Base-by-base conservation (phyloP, 64 coral and sea anemone species). In the Stichodactyla helianthus region DNA sequence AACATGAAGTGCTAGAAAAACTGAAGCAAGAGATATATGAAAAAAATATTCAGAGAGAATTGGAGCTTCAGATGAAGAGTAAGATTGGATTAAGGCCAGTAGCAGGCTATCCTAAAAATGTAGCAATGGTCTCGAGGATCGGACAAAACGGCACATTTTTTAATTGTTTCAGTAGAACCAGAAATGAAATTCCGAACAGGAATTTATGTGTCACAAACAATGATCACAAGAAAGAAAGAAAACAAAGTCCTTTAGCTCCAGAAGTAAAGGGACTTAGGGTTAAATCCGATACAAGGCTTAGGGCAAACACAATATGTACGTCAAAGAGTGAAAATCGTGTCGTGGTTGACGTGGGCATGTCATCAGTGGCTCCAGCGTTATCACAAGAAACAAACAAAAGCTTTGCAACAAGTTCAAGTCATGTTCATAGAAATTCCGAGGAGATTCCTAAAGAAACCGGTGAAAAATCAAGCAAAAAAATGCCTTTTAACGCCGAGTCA, bases 11-110 rank as follows among this genome's bases (percentile, higher is more conserved):
- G 68, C 11, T 74, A 31, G 68, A 74, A 74, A 74, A 74, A 74
- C 68, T 74, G 68, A 74, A 74, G 25, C 68, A 74, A 74, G 68
- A 74, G 12, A 74, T 74, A 27, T 74, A 74, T 23, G 68, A 26
- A 74, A 74, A 74, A 23, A 74, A 74, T 74, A 13, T 74, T 31
- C 68, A 74, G 27, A 74, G 68, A 14, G 68, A 74, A 74, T 31
- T 74, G 11, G 68, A 74, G 11, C 25, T 74, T 74, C 68, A 31
- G 68, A 4, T 74, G 12, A 74, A 74, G 12, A 74, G 68, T 74
- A 74, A 25, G 25, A 31, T 31, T 11, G 68, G 68, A 74, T 74
- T 74, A 10, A 74, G 25, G n/a, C 31, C 25, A 74, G 10, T 7
- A n/a, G 20, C 35, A 58, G 55, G 55, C 55, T 9, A 74, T 4